Base-by-base conservation (phyloP, 2,888 invertebrate genomes). In the Patella caerulea region DNA sequence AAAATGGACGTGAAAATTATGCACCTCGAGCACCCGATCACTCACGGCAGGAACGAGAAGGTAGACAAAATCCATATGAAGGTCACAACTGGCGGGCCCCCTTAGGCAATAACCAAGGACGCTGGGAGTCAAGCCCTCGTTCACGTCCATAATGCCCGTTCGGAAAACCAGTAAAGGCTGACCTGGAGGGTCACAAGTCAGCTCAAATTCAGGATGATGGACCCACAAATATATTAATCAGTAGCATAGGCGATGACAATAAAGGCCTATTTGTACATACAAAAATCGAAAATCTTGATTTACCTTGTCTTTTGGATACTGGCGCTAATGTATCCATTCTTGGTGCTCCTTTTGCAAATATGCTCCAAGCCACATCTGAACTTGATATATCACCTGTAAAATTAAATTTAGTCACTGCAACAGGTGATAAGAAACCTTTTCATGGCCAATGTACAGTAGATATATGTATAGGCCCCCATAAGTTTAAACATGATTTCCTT, bases 331-430 rank as follows among this genome's bases (percentile, higher is more conserved):
- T 65, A 14, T 65, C 65, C 12, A 65, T 65, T 3, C n/a, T 65
- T 19, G 19, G 65, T 65, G 17, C 11, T 9, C 65, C 65, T 19
- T 65, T 65, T n/a, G n/a, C 19, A 19, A 19, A 65, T 19, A 17
- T 19, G 9, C 19, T 65, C n/a, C 65, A 65, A 65, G 15, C n/a
- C 7, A 12, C 11, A 5, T 11, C n/a, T 19, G 19, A 65, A 65
- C 2, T 65, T 19, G n/a, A 65, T 19, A 65, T 65, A 15, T 7
- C 7, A 65, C 65, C 19, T 19, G 19, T 4, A 19, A 65, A 65
- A n/a, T 65, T 65, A 19, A n/a, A 65, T 19, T 65, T 65, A 65
- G 65, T 19, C n/a, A 65, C 65, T 65, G 65, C 19, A 65, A 65
- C 65, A 4, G 65, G 65, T 65, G 65, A 65, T n/a, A 65, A 65